Conservation (phyloP, 2,888 invertebrate species). For the Rapana venosa region DNA sequence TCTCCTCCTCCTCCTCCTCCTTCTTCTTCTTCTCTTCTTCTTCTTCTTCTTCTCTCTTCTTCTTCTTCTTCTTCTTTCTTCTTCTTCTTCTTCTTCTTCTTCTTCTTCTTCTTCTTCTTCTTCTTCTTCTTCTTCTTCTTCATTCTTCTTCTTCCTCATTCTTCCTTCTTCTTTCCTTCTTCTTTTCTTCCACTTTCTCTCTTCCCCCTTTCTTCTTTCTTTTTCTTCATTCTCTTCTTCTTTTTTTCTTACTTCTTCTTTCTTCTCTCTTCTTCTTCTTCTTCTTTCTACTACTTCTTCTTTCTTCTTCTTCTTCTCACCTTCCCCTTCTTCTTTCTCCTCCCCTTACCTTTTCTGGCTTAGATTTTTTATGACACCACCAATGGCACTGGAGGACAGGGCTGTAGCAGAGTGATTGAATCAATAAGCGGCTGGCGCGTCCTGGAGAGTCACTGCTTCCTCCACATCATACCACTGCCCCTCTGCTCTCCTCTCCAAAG, state of each 20-base stretch:
- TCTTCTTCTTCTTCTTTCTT: not conserved
- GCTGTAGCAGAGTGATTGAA: too few species aligned
- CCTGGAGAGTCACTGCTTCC: too few species aligned
- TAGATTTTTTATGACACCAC: too few species aligned
- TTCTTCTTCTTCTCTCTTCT: not conserved
- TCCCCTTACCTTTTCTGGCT: not conserved
- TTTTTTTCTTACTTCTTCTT: too few species aligned
- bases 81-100: not conserved
- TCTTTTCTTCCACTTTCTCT: not conserved
- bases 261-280: not conserved
- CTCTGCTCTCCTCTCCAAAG: too few species aligned
- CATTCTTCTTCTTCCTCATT: not conserved
- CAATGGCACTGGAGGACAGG: too few species aligned
- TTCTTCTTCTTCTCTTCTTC: not conserved
- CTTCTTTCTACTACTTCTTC: not conserved
- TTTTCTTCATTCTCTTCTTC: not conserved
- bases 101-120: slow-evolving; percentile 13
- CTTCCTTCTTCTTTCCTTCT: not conserved
- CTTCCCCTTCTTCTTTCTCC: not conserved
- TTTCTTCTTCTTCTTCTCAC: not conserved
- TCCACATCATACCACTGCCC: too few species aligned
- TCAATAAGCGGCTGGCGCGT: too few species aligned
- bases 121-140: not conserved
- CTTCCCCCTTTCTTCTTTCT: not conserved
- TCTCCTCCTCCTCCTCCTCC: not conserved